Conservation (phyloP, 2,797 vertebrate species). For the Enteromius radiatus region DNA sequence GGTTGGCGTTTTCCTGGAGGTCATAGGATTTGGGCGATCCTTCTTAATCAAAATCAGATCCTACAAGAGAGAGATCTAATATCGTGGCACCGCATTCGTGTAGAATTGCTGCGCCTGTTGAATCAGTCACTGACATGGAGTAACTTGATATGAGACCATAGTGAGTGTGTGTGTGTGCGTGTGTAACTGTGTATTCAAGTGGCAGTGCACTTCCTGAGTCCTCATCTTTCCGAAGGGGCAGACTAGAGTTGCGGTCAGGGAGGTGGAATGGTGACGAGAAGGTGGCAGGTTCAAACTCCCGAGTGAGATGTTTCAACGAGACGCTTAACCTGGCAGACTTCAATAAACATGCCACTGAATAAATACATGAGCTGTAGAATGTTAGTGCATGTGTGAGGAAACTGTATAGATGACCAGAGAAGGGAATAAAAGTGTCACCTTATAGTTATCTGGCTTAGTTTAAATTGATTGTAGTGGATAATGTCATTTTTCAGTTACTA, state of each 20-base stretch:
- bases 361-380: conserved; percentile 81
- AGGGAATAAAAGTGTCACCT: neutral
- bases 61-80: conserved; percentile 80
- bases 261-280: conserved; percentile 81
- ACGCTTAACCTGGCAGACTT: conserved; percentile 81
- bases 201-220: conserved; percentile 74
- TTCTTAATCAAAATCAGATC: conserved; percentile 61
- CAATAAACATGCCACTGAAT: conserved; percentile 79
- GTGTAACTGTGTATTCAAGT: conserved; percentile 64
- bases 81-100: conserved; percentile 59
- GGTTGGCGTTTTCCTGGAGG: conserved; percentile 22
- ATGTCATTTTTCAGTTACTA: neutral
- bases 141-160: conserved; percentile 80
- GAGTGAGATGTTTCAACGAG: conserved; percentile 77
- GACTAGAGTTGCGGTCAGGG: conserved; percentile 81
- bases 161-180: conserved; percentile 63
- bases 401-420: conserved; percentile 26
- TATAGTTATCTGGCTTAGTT: conserved; percentile 3
- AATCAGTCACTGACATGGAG: conserved; percentile 81
- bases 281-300: conserved; percentile 80
- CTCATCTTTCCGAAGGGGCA: conserved; percentile 78
- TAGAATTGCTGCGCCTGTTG: conserved; percentile 69
- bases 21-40: conserved; percentile 21
- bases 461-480: neutral
- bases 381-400: conserved; percentile 66